Conservation (phyloP, 2,888 invertebrate genomes). For the Chaetogeoica ovagalla region DNA sequence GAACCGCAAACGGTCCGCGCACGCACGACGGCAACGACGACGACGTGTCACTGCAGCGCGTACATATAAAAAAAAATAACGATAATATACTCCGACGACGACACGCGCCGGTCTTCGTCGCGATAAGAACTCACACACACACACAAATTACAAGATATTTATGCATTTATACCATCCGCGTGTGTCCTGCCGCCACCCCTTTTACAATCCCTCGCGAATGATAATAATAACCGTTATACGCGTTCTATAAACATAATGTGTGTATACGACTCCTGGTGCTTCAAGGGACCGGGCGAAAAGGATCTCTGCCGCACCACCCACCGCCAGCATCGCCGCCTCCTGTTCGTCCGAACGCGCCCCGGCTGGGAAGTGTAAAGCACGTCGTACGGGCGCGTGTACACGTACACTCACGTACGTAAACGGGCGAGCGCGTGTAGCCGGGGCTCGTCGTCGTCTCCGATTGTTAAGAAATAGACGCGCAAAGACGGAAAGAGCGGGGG, state of each 20-base stretch:
- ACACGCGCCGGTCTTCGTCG: too few species aligned
- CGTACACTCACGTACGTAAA: not conserved
- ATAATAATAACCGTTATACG: constrained; percentile 23
- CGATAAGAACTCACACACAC: too few species aligned
- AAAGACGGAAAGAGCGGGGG: not conserved
- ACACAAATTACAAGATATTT: too few species aligned
- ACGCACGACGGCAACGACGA: too few species aligned
- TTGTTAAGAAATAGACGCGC: not conserved
- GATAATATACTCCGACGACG: too few species aligned
- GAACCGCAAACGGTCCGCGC: too few species aligned
- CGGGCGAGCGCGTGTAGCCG: not conserved
- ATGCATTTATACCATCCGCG: too few species aligned
- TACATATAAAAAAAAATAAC: too few species aligned
- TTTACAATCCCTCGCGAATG: not conserved
- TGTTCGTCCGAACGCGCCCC: not conserved
- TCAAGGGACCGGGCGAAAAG: not conserved
- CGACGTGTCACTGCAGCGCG: too few species aligned
- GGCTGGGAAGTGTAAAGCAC: not conserved
- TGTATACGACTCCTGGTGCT: not conserved
- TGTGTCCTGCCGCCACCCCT: not conserved
- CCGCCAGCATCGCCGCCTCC: too few species aligned
- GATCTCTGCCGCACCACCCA: not conserved
- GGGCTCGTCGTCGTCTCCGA: not conserved
- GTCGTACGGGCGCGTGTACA: not conserved
- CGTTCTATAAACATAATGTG: not conserved